phyloP scores from a whole-genome alignment of 2,888 invertebrate genomes.

The Holacanthella duospinosa region DNA sequence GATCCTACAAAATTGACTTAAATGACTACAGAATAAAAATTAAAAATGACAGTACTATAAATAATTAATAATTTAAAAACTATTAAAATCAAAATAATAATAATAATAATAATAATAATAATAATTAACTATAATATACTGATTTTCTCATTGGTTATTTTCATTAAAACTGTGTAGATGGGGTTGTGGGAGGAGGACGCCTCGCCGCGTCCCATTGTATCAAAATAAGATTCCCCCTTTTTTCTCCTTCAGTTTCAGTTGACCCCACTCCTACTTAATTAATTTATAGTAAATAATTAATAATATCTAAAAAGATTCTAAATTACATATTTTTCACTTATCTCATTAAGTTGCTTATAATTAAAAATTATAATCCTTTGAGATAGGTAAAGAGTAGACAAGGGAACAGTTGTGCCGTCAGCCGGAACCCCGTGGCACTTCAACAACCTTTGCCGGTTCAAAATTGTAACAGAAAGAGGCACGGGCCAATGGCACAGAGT shows the following conservation, averaged over 20 bases:
- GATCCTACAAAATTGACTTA: not conserved
- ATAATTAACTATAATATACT: not conserved
- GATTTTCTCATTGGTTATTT: not conserved
- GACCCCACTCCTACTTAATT: not conserved
- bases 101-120: too few species aligned
- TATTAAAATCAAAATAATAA: too few species aligned
- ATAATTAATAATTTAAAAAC: not conserved
- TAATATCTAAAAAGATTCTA: too few species aligned
- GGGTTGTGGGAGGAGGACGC: not conserved
- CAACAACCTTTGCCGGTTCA: conserved; percentile 6
- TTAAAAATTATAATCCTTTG: not conserved
- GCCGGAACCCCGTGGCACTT: not conserved
- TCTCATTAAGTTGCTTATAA: too few species aligned
- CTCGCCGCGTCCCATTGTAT: conserved; percentile 2
- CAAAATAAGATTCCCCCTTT: not conserved
- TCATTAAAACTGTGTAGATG: not conserved
- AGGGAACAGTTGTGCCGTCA: not conserved
- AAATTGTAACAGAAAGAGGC: conserved; percentile 1
- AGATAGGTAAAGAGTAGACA: not conserved
- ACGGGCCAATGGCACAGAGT: not conserved
- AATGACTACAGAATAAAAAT: not conserved
- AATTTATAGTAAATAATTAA: not conserved
- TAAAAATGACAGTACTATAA: not conserved
- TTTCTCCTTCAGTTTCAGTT: not conserved
- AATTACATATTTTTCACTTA: too few species aligned